A percentile compares a stretch with the other conserved stretches of the same genome.
These are phyloP conservation scores for Zeuzera pyrina DNA, from an alignment of 2,888 invertebrate species.

Conservation along the genomic window DNA sequence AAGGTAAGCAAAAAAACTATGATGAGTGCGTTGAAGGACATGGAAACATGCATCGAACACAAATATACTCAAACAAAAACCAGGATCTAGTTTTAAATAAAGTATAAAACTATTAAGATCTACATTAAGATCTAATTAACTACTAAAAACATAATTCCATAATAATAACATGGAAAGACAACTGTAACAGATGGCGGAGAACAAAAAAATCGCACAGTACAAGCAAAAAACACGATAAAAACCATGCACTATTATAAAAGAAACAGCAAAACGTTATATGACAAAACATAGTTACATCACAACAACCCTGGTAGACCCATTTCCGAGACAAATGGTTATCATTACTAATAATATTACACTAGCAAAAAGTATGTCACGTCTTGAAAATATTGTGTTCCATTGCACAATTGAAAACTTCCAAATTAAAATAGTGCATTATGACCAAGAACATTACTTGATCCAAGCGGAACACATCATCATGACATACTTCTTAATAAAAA, in stretches of 20 bases:
- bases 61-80: conserved; percentile 16
- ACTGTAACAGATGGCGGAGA: background rate
- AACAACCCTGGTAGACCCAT: conserved; percentile 58
- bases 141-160: conserved; percentile 15
- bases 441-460: too few species aligned
- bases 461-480: conserved; percentile 2
- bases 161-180: background rate
- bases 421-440: too few species aligned
- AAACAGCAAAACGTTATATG: conserved; percentile 51
- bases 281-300: conserved; percentile 25
- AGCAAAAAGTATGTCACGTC: conserved; percentile 28
- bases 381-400: too few species aligned
- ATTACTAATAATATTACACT: conserved; percentile 28
- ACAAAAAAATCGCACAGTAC: conserved; percentile 1
- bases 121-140: conserved; percentile 14
- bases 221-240: conserved; percentile 8
- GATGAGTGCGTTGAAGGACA: conserved; percentile 67
- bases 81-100: too few species aligned
- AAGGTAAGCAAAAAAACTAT: conserved; percentile 49
- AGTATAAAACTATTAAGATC: background rate
- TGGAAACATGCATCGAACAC: conserved; percentile 48
- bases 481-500: conserved; percentile 24
- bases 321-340: conserved; percentile 34
- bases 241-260: conserved; percentile 24
- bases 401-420: too few species aligned